phyloP scores from a whole-genome alignment of 2,888 invertebrate species.

The Vanessa cardui region DNA sequence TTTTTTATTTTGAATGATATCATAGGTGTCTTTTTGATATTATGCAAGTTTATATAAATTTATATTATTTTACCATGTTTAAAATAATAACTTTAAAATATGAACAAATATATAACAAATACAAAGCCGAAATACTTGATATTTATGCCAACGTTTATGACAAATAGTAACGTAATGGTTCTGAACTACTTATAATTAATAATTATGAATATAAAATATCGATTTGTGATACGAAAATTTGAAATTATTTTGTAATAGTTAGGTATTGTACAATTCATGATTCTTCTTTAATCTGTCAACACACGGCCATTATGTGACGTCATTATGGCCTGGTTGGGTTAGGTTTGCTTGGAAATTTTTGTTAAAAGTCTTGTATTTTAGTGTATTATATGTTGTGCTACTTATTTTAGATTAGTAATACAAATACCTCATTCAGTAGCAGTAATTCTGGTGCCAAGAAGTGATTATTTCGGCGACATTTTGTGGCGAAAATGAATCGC shows the following conservation, averaged over 20 bases:
- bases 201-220: too few relatives aligned
- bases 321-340: slow-evolving; percentile 88
- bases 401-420: slow-evolving; percentile 80
- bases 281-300: slow-evolving; percentile 47
- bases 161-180: too few relatives aligned
- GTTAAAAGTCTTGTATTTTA: slow-evolving; percentile 85
- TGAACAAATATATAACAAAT: too few relatives aligned
- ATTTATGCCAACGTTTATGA: too few relatives aligned
- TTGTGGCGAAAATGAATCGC: slow-evolving; percentile 92
- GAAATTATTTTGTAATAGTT: not conserved
- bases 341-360: slow-evolving; percentile 87
- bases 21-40: not conserved
- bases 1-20: not conserved
- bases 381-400: slow-evolving; percentile 83
- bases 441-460: slow-evolving; percentile 77
- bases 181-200: too few relatives aligned
- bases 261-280: slow-evolving; percentile 26
- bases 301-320: slow-evolving; percentile 79
- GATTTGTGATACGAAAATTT: not conserved
- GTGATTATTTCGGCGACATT: slow-evolving; percentile 72
- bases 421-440: slow-evolving; percentile 78
- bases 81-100: too few relatives aligned
- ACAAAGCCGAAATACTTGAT: too few relatives aligned
- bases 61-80: too few relatives aligned
- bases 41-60: not conserved